A percentile compares a stretch with the other conserved stretches of the same genome.
Conservation (phyloP, 2,113 vertebrate species). For the Emydocephalus ijimae region DNA sequence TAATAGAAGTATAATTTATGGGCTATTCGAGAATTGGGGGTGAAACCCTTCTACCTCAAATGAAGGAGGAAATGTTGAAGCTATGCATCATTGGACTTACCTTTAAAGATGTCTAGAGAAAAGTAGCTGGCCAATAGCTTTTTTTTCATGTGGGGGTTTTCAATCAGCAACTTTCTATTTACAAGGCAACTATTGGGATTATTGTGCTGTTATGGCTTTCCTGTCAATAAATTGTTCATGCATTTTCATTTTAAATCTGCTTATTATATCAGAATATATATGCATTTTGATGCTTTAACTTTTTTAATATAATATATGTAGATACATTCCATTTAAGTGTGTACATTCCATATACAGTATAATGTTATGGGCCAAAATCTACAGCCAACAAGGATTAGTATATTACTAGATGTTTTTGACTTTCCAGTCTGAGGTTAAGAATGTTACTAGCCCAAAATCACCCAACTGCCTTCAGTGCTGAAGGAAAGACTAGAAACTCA, state of each 20-base stretch:
- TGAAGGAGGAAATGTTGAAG: background rate
- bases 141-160: background rate
- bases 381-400: background rate
- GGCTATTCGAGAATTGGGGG: background rate
- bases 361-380: background rate
- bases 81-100: background rate
- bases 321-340: background rate
- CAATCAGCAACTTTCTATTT: background rate
- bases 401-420: background rate
- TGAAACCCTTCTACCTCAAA: background rate
- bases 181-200: background rate
- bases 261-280: background rate
- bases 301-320: background rate
- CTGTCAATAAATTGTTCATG: background rate
- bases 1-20: background rate
- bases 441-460: background rate
- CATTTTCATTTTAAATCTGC: background rate
- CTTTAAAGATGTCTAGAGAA: background rate
- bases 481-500: background rate
- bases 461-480: background rate
- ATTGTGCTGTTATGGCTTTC: background rate
- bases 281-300: background rate
- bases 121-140: background rate
- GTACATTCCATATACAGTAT: background rate
- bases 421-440: background rate